Evolutionary conservation across 2,113 vertebrate species (phyloP).

Genomic region (Amphilophus citrinellus): DNA sequence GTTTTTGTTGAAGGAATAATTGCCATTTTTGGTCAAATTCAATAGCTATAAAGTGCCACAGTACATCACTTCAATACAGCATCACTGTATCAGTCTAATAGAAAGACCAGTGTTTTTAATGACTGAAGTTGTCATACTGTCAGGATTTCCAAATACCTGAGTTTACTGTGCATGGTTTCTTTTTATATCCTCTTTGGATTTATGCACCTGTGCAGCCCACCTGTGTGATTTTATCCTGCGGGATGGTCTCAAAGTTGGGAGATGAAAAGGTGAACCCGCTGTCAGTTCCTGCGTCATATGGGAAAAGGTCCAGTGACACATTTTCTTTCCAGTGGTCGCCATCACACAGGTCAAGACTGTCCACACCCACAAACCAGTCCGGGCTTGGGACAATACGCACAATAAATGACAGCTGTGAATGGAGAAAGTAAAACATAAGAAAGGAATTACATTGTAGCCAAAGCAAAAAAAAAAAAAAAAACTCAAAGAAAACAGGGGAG

Average conservation of each 20-base stretch:
- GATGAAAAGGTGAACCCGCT: constrained; percentile 99
- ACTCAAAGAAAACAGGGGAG: neutral
- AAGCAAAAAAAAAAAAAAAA: neutral
- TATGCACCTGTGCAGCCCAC: constrained; percentile 66
- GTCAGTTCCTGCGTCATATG: constrained; percentile 94
- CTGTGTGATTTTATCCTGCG: constrained; percentile 92
- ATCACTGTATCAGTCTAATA: neutral
- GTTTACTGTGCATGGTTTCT: neutral
- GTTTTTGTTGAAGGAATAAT: neutral
- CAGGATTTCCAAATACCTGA: neutral
- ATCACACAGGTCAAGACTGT: constrained; percentile 91
- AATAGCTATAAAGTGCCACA: rapidly evolving
- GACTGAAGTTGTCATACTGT: neutral
- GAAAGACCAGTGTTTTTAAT: neutral
- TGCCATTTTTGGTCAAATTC: neutral
- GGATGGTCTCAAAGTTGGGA: constrained; percentile 97
- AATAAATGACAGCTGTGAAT: constrained; percentile 90
- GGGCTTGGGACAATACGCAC: constrained; percentile 94
- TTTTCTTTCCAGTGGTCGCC: constrained; percentile 89
- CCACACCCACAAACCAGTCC: constrained; percentile 96
- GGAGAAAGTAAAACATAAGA: constrained; percentile 15
- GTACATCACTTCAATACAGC: neutral
- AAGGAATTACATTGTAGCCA: neutral
- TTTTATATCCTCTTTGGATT: neutral
- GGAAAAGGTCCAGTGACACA: constrained; percentile 86